A percentile compares a stretch with the other conserved stretches of the same genome.
phyloP scores from a whole-genome alignment of 2,888 invertebrate species.

The Colletes collaris region DNA sequence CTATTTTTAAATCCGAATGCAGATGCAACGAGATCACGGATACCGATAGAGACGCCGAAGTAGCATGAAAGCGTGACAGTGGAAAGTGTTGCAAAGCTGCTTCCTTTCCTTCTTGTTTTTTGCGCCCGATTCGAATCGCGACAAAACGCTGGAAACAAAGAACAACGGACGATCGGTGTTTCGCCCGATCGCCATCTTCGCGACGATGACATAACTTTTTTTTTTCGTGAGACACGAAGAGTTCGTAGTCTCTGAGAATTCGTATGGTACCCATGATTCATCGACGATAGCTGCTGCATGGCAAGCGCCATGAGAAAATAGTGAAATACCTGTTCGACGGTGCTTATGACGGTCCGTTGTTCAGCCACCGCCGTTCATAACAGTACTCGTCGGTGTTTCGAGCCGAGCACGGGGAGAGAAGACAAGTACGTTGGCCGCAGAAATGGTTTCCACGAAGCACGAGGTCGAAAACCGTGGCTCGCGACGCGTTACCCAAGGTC shows the following conservation, averaged over 20 bases:
- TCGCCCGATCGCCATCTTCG: background rate
- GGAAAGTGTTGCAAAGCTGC: constrained; percentile 20
- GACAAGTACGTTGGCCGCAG: constrained; percentile 55
- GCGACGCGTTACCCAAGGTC: constrained; percentile 45
- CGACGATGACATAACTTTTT: constrained; percentile 14
- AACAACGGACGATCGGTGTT: background rate
- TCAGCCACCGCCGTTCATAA: constrained; percentile 59
- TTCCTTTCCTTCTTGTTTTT: constrained; percentile 1
- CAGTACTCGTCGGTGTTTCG: constrained; percentile 57
- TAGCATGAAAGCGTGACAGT: constrained; percentile 39
- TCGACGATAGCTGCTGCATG: constrained; percentile 62
- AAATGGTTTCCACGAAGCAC: constrained; percentile 48
- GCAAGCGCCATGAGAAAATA: constrained; percentile 71
- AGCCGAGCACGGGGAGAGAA: constrained; percentile 46
- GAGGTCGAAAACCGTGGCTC: constrained; percentile 57
- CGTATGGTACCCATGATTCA: constrained; percentile 54
- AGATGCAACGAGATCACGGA: constrained; percentile 11
- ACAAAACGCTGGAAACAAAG: background rate
- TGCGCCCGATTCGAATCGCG: background rate
- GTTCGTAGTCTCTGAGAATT: constrained; percentile 32
- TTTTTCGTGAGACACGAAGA: constrained; percentile 20
- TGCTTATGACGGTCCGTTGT: constrained; percentile 38
- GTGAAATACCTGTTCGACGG: constrained; percentile 47
- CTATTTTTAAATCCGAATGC: constrained; percentile 25
- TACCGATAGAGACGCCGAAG: constrained; percentile 3